Base-by-base conservation (phyloP, 2,888 invertebrate species). In the Parnassius apollo region DNA sequence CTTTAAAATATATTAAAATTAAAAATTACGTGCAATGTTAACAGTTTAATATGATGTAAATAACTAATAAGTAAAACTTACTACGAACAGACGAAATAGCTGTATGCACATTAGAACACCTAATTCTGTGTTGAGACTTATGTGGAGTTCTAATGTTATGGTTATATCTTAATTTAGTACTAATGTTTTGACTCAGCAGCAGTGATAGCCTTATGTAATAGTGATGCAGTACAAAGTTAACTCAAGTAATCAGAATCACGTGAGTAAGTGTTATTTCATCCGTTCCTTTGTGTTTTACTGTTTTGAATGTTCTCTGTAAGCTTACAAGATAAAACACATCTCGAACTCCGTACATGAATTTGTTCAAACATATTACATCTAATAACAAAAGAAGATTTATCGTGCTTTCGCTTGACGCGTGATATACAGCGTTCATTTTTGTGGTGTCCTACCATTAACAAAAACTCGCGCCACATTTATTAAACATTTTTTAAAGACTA, bases 381-480 rank as follows among this genome's bases (percentile, higher is more conserved):
- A 71, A 77, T 75, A 80, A 86, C 84, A 88, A 86, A 85, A 78
- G 83, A 83, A 81, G 85, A 88, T 88, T 83, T 78, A 88, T 87
- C 53, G 70, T 76, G 76, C 77, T 82, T 80, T 76, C 81, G 80
- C 78, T 74, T 78, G 83, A 80, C 80, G 76, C 71, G 77, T 82
- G 83, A 81, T 78, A 78, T 77, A 81, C 76, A 72, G 69, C 73
- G 74, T 72, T 78, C 77, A 73, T 77, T 77, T 77, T 78, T 76
- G 72, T 72, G 71, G 71, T 75, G 70, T 75, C 78, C 71, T 75
- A 74, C 82, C 79, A 82, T 85, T 83, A 82, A 80, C 84, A 77
- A 76, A 64, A 63, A 70, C 44, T 65, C 54, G 60, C 62, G 62
- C 54, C 62, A 57, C 61, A 65, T 67, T 65, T 66, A 69, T 69